Percentiles rank a stretch among this genome's conserved stretches.
These are phyloP conservation scores for Phylloscopus trochiloides DNA, from an alignment of 2,113 vertebrate genomes.

Conservation along the genomic window DNA sequence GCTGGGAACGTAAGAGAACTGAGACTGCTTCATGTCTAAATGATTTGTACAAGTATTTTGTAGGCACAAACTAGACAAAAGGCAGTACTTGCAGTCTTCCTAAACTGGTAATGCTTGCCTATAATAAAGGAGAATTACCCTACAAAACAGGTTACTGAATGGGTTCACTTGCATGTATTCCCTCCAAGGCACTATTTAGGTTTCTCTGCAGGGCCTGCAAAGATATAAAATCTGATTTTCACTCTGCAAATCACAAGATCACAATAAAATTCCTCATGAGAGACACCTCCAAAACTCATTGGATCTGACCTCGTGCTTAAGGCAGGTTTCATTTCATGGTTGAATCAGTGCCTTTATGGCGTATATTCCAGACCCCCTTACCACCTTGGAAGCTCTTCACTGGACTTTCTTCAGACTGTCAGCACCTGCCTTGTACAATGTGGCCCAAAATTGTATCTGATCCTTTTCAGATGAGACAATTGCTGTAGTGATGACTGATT, in stretches of 20 bases:
- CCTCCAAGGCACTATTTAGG: not conserved
- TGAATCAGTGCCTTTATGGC: not conserved
- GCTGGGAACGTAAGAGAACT: not conserved
- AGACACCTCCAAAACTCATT: not conserved
- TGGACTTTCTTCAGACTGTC: not conserved
- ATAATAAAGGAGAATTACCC: not conserved
- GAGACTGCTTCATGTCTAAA: not conserved
- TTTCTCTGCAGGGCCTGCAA: not conserved
- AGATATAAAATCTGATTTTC: not conserved
- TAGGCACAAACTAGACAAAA: not conserved
- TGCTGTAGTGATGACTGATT: not conserved
- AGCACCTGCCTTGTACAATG: not conserved
- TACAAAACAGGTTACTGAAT: not conserved
- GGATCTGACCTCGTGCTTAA: not conserved
- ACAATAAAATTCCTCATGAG: not conserved
- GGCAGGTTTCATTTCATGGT: not conserved
- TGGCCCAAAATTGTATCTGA: not conserved
- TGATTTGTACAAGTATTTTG: not conserved
- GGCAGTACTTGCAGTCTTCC: not conserved
- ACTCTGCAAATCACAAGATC: not conserved
- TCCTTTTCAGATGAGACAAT: not conserved
- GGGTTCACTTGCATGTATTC: not conserved
- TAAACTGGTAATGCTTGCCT: not conserved
- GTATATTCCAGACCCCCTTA: not conserved
- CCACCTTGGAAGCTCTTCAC: not conserved